A percentile compares a stretch with the other conserved stretches of the same genome.
Evolutionary conservation across 2,113 vertebrate species (phyloP).

Genomic region (Eublepharis macularius): DNA sequence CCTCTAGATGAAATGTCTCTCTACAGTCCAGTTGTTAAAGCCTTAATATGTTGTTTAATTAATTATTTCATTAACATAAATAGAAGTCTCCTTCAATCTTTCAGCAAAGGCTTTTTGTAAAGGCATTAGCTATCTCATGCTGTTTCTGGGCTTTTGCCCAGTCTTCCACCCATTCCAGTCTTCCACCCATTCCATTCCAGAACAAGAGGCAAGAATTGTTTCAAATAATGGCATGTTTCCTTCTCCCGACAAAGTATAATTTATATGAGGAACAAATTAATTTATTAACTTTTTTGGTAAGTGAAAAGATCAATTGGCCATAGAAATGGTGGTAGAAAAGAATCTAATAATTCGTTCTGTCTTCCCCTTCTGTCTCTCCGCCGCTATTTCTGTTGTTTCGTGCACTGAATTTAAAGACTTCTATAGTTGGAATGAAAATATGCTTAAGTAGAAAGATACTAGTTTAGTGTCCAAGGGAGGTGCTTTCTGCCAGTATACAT

Average conservation of each 20-base stretch:
- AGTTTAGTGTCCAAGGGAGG: not conserved
- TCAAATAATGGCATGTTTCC: not conserved
- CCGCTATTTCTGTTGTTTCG: not conserved
- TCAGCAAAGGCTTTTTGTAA: constrained; percentile 16
- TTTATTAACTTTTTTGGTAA: not conserved
- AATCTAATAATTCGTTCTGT: not conserved
- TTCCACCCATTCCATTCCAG: not conserved
- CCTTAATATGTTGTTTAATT: constrained; percentile 63
- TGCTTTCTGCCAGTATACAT: not conserved
- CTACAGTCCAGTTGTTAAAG: constrained; percentile 58
- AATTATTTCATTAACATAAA: constrained; percentile 66
- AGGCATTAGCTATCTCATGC: not conserved
- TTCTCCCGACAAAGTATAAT: not conserved
- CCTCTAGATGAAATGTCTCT: constrained; percentile 67
- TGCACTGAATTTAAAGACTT: not conserved
- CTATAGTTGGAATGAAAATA: not conserved
- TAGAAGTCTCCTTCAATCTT: constrained; percentile 36
- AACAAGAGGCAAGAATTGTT: not conserved
- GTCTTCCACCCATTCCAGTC: not conserved
- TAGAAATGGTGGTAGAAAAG: no score
- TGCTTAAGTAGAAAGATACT: not conserved
- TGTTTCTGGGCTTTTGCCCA: not conserved
- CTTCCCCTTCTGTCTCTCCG: no score
- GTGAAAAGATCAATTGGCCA: not conserved
- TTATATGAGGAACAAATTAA: not conserved